Base-by-base conservation (phyloP, 2,888 invertebrate species). In the Thymelicus sylvestris region DNA sequence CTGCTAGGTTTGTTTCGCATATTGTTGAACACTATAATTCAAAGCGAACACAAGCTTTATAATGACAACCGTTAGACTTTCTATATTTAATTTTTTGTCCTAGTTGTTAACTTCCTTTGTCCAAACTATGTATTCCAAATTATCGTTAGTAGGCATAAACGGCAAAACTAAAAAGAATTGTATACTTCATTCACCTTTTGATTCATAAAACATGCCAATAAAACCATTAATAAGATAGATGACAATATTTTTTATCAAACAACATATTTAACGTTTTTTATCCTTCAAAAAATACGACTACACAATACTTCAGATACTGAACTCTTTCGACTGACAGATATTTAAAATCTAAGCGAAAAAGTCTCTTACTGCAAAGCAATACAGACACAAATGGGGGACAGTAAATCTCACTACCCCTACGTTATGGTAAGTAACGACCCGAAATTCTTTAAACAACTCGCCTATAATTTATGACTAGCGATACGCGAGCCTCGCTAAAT, bases 361-460 rank as follows among this genome's bases (percentile, higher is more conserved):
- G 15, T 62, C 31, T 41, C 48, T 65, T 41, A 63, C n/a, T 47
- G 19, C 69, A 19, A 13, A 7, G 59, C 50, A 48, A 47, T 50
- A 64, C 19, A 63, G 69, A 64, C 44, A 2, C 15, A 60, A 60
- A 10, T 47, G 47, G 1, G 7, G 4, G 4, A 52, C 1, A 52
- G 39, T 55, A 24, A 59, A 19, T 61, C 41, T 38, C n/a, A 60
- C 41, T 7, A 15, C 24, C 44, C 8, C 38, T 68, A 57, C 50
- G 24, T 70, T 70, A 70, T 63, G 41, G 59, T 41, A 48, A 50
- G 48, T 65, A 70, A 70, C 65, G 48, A 31, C 50, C 61, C 41
- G 15, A 60, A 65, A 70, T 70, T 70, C 65, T 64, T 70, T 70
- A 64, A 69, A 69, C 59, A 50, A 64, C 50, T 70, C 64, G 41